Evolutionary conservation across 2,113 vertebrate genomes (phyloP), one percentile per base, ranked within the genome.

Genomic region (Sinocyclocheilus rhinocerous): DNA sequence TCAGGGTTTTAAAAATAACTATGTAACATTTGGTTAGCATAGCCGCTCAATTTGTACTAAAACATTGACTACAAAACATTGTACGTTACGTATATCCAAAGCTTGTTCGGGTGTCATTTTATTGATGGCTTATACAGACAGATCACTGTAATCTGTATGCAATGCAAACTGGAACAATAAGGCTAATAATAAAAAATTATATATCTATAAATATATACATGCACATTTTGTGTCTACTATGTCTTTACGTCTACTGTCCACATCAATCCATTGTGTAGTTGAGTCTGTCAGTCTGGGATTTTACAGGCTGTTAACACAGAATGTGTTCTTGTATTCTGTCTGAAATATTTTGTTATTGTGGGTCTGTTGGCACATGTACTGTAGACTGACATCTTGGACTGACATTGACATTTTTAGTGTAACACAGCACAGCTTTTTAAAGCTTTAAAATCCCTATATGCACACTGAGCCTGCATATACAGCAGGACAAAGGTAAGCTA

Each of bases 121-220:
- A 97, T 97, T 97, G 96, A 96, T 96, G 95, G 95, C 92, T 96
- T 95, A 96, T 94, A 72, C 95, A 96, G 95, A 94, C 93, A 95
- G 94, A 95, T 94, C 93, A 94, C 92, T 96, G 89, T 93, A 93
- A 91, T 91, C 91, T 95, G 96, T 97, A 96, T 33, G 29, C 95
- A 97, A 96, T 93, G 94, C 95, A 95, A 92, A 94, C 92, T 95
- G 94, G 96, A 97, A 96, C 95, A 95, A n/a, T 95, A 95, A 94
- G 90, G 91, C 87, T 90, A 91, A 92, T 90, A 94, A 95, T 94
- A 72, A 70, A 93, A 89, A 50, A 91, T 87, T 90, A 82, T 85
- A 75, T 81, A 72, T 20, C 57, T 8, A 69, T 72, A 33, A 33
- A 33, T 33, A 33, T 6, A 59, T 70, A 76, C 26, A 26, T 33